Conservation (phyloP, 2,888 invertebrate genomes). For the Campoletis raptor region DNA sequence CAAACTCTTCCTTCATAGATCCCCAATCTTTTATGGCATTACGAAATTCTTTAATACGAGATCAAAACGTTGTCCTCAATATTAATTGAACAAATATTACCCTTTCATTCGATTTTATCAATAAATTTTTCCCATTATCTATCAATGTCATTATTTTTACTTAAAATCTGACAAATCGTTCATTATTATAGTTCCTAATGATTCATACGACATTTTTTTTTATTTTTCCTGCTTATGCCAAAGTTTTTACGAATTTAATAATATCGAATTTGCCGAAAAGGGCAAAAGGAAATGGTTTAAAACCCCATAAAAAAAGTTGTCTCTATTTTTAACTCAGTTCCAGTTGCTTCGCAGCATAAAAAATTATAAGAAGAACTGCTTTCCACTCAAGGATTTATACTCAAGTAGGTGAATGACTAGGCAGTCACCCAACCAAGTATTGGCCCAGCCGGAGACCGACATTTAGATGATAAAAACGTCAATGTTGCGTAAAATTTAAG, state of each 20-base stretch:
- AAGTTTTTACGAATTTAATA: too few relatives aligned
- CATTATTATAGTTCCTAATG: not conserved
- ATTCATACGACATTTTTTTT: too few relatives aligned
- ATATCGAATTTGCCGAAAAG: too few relatives aligned
- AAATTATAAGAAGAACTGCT: not conserved
- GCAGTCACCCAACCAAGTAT: too few relatives aligned
- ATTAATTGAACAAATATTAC: not conserved
- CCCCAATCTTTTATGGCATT: constrained; percentile 10
- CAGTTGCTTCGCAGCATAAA: not conserved
- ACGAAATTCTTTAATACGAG: constrained; percentile 2
- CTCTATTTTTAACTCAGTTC: not conserved
- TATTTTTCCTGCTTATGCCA: too few relatives aligned
- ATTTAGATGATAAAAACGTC: too few relatives aligned
- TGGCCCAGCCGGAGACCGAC: too few relatives aligned
- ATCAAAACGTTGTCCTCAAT: not conserved
- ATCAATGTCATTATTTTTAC: too few relatives aligned
- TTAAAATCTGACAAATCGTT: not conserved
- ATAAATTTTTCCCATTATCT: not conserved
- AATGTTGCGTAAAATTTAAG: not conserved
- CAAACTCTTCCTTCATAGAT: constrained; percentile 17
- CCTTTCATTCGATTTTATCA: not conserved
- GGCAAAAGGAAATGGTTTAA: too few relatives aligned
- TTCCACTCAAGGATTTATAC: not conserved
- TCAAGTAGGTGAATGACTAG: too few relatives aligned
- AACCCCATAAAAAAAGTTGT: too few relatives aligned